Evolutionary conservation across 2,113 vertebrate genomes (phyloP).

Genomic region (Mus spicilegus): DNA sequence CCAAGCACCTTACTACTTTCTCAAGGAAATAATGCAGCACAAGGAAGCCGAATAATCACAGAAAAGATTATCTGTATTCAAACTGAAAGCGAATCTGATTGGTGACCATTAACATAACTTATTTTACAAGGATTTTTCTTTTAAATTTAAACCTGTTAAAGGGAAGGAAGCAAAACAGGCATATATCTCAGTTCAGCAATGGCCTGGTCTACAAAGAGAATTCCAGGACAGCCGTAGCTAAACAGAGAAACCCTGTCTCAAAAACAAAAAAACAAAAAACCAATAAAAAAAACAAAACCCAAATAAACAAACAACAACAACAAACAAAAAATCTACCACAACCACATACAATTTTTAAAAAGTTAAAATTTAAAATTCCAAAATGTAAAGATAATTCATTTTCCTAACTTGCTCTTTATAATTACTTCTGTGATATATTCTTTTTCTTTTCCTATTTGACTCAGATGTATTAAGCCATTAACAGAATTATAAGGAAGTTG

Average conservation of each 20-base stretch:
- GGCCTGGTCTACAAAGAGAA: neutral
- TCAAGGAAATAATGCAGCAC: neutral
- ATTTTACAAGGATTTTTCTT: slow-evolving; percentile 28
- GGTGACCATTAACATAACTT: slow-evolving; percentile 23
- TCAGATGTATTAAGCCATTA: slow-evolving; percentile 53
- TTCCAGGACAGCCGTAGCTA: neutral
- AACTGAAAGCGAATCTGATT: neutral
- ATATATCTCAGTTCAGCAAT: neutral
- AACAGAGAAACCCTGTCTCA: neutral
- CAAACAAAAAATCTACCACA: too few species aligned
- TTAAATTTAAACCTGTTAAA: slow-evolving; percentile 46
- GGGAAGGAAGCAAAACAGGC: neutral
- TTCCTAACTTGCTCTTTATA: slow-evolving; percentile 44
- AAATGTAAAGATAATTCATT: neutral
- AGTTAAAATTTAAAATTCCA: neutral
- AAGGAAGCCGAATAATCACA: neutral
- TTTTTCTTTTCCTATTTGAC: slow-evolving; percentile 48
- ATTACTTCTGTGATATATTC: slow-evolving; percentile 33
- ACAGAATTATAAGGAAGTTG: neutral
- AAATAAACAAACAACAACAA: neutral
- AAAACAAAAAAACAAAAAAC: neutral
- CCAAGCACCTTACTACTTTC: neutral
- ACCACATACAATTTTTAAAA: neutral
- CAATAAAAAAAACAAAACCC: too few species aligned
- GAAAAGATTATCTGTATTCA: slow-evolving; percentile 41